These are phyloP conservation scores for Coregonus clupeaformis DNA, from an alignment of 2,113 vertebrate genomes.

Conservation along the genomic window DNA sequence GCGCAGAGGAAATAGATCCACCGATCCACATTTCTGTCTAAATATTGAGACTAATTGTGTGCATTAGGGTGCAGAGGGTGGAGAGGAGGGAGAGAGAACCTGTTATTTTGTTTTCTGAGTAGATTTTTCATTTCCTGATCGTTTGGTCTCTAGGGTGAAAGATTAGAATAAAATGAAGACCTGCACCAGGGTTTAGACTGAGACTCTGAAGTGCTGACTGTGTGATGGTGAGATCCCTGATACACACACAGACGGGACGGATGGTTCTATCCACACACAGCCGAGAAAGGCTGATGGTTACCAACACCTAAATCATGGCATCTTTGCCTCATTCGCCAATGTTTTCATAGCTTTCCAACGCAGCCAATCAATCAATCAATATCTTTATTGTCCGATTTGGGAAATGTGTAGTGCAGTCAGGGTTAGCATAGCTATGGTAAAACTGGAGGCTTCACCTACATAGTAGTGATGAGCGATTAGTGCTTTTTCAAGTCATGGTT, in stretches of 20 bases:
- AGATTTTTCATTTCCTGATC: conserved; percentile 60
- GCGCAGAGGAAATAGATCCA: conserved; percentile 33
- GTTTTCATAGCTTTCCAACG: background rate
- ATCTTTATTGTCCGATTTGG: no score
- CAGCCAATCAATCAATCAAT: background rate
- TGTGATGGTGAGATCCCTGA: conserved; percentile 32
- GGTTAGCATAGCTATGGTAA: no score
- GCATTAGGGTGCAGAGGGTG: background rate
- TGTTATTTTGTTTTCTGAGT: conserved; percentile 40
- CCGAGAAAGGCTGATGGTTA: conserved; percentile 11
- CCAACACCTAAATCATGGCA: background rate
- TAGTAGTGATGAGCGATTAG: no score
- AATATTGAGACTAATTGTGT: conserved; percentile 5
- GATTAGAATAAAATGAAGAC: conserved; percentile 20
- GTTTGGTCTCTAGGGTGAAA: conserved; percentile 27
- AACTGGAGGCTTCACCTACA: no score
- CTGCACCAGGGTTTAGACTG: conserved; percentile 8
- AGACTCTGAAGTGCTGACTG: conserved; percentile 18
- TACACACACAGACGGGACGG: conserved; percentile 44
- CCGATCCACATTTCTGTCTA: conserved; percentile 10
- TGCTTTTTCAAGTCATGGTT: no score
- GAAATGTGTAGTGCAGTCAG: no score
- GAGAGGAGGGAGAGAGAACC: conserved; percentile 10
- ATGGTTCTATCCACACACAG: conserved; percentile 38
- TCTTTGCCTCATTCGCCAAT: background rate